Conservation (phyloP, 2,888 invertebrate genomes). For the Scelioninae gen. 2 region DNA sequence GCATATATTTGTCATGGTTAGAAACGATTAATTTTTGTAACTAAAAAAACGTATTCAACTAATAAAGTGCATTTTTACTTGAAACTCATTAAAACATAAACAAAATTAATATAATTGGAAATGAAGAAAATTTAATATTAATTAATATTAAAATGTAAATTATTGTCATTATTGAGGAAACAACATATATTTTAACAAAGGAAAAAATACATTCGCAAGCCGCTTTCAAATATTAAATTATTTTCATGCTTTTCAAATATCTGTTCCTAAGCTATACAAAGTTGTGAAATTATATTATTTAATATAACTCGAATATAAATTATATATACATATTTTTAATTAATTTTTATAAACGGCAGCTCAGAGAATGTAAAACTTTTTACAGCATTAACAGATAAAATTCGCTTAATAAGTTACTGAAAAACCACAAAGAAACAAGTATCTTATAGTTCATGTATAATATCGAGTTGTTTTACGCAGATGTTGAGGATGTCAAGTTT, state of each 20-base stretch:
- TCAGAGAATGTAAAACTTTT: constrained; percentile 6
- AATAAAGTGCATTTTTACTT: too few species aligned
- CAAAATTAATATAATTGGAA: too few species aligned
- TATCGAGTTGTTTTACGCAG: constrained; percentile 77
- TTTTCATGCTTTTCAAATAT: constrained; percentile 11
- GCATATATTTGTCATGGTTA: too few species aligned
- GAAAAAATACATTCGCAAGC: constrained; percentile 19
- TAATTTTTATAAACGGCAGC: too few species aligned
- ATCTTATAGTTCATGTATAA: constrained; percentile 59
- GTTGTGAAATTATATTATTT: background rate
- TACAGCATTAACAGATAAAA: constrained; percentile 32
- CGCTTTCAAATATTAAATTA: constrained; percentile 3
- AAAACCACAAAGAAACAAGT: constrained; percentile 72
- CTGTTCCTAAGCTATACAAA: constrained; percentile 1
- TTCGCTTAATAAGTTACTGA: constrained; percentile 70
- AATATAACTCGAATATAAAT: too few species aligned
- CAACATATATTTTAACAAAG: background rate
- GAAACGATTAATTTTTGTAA: too few species aligned
- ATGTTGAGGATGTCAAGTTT: constrained; percentile 99
- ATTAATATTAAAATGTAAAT: too few species aligned
- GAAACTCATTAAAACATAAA: too few species aligned
- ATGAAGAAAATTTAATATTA: too few species aligned
- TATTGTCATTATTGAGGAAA: background rate
- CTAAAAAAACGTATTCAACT: too few species aligned
- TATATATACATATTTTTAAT: too few species aligned